Evolutionary conservation across 2,888 invertebrate species (phyloP), one percentile per base, ranked within the genome.

Genomic region (Poecilobothrus nobilitatus): DNA sequence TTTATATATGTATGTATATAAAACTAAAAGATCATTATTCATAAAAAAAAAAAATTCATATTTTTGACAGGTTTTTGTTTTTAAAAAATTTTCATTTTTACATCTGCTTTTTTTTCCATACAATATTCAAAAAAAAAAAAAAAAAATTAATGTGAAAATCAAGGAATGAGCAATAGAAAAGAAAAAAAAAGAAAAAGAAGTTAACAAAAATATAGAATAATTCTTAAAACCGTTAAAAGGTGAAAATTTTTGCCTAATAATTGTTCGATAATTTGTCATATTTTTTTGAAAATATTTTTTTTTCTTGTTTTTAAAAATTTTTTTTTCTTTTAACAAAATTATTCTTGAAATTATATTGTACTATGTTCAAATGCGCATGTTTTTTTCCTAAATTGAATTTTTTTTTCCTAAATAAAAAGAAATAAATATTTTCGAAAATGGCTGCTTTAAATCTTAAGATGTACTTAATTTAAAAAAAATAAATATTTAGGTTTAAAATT

Each of bases 11-110:
- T 41, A 41, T 41, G 41, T 41, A 15, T 41, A 3, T 41, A 41
- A 41, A 41, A 41, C 15, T 41, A 15, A 41, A 41, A 53, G 53
- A 53, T 53, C 53, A 53, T 53, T 53, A 53, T 9, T 53, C n/a
- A 53, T 41, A 41, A 41, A 41, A 41, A 53, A 53, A 53, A 53
- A 18, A 53, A 53, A 41, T 41, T 53, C 53, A 53, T 53, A 53
- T 53, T 53, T 53, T 53, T 53, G 53, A 53, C 53, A 53, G 53
- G 53, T 53, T 53, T 53, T 53, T 53, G n/a, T n/a, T 53, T 53
- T 53, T 18, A 41, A 41, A 37, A 37, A 10, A 37, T 37, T 5
- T 8, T 8, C 34, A 10, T 44, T 12, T 15, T 44, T 53, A 18
- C 53, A 53, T 53, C 53, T 53, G 53, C 53, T 53, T 53, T 53